phyloP scores from a whole-genome alignment of 2,888 invertebrate species.

The Prostheceraeus crozeri region DNA sequence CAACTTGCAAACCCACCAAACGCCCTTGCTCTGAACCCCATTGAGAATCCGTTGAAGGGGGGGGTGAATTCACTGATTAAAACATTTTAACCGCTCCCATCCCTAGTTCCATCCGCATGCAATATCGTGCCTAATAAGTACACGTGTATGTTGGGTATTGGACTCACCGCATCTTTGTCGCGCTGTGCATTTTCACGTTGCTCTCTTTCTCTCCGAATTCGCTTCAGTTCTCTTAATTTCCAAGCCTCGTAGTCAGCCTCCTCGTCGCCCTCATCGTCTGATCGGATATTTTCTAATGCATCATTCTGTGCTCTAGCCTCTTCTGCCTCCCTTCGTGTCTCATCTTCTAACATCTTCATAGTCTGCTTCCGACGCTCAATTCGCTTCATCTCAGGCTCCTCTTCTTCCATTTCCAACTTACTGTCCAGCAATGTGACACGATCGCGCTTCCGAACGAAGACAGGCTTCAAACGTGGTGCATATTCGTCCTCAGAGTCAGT shows the following conservation, averaged over 20 bases:
- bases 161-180: constrained; percentile 31
- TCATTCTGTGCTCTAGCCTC: constrained; percentile 61
- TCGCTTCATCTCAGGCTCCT: constrained; percentile 24
- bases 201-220: constrained; percentile 90
- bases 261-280: constrained; percentile 73
- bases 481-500: constrained; percentile 61
- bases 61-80: too few species aligned
- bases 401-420: constrained; percentile 18
- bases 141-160: too few species aligned
- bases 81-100: too few species aligned
- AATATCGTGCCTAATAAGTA: too few species aligned
- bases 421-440: constrained; percentile 29
- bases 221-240: constrained; percentile 89
- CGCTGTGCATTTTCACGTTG: constrained; percentile 71
- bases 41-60: too few species aligned
- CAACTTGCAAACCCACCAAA: too few species aligned
- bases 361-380: constrained; percentile 28
- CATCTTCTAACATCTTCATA: constrained; percentile 72
- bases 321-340: constrained; percentile 75
- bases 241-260: constrained; percentile 80
- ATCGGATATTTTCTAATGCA: constrained; percentile 49
- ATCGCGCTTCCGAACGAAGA: constrained; percentile 73
- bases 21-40: too few species aligned
- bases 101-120: too few species aligned
- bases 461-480: constrained; percentile 82